Evolutionary conservation across 2,888 invertebrate genomes (phyloP).

Genomic region (Anoncus sp.): DNA sequence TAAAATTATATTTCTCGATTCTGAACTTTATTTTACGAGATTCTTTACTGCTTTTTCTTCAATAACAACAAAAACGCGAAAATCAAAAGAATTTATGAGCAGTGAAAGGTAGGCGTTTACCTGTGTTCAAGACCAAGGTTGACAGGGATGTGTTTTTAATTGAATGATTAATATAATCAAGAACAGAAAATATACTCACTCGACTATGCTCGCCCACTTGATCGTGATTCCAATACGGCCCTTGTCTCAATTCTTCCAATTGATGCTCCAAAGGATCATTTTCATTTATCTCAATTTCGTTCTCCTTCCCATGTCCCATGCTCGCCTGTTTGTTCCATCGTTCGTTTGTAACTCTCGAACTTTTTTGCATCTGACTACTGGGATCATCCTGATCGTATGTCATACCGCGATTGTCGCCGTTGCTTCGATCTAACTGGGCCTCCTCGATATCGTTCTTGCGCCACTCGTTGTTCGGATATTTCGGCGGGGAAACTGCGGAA

Average conservation of each 20-base stretch:
- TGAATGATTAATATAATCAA: too few species aligned
- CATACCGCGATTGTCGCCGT: constrained; percentile 29
- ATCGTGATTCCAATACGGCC: constrained; percentile 53
- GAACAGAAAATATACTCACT: constrained; percentile 56
- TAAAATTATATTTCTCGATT: too few species aligned
- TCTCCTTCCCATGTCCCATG: constrained; percentile 51
- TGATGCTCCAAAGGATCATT: constrained; percentile 77
- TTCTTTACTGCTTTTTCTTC: too few species aligned
- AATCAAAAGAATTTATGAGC: too few species aligned
- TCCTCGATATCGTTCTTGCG: constrained; percentile 78
- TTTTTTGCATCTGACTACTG: constrained; percentile 70
- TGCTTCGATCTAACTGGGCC: constrained; percentile 59
- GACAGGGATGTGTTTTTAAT: too few species aligned
- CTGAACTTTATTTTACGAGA: too few species aligned
- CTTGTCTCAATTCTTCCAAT: constrained; percentile 74
- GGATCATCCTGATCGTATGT: constrained; percentile 71
- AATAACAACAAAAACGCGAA: not conserved
- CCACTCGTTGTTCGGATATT: constrained; percentile 77
- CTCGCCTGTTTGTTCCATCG: constrained; percentile 73
- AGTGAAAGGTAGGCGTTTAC: too few species aligned
- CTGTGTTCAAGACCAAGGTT: too few species aligned
- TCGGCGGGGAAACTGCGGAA: constrained; percentile 76
- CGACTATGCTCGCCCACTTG: constrained; percentile 43
- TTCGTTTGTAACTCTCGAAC: constrained; percentile 64
- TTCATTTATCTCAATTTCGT: constrained; percentile 58